Base-by-base conservation (phyloP, 1,140 invertebrate species). In the Formica selysi region DNA sequence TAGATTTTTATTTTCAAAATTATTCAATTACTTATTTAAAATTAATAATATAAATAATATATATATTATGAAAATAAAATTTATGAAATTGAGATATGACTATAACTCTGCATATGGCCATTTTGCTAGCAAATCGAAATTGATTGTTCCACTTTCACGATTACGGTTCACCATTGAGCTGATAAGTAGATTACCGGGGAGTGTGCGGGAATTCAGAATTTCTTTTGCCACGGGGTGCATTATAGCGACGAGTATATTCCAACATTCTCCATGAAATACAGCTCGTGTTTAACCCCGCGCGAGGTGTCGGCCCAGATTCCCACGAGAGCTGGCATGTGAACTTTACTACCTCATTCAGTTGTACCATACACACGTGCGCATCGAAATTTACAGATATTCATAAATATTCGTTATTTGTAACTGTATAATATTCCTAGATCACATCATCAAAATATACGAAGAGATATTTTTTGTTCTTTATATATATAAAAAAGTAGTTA, bases 361-460 rank as follows among this genome's bases (percentile, higher is more conserved):
- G 19, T 61, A 73, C 54, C 68, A 26, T 13, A 19, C 48, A 51
- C 54, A 61, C 44, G 54, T 29, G 68, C 54, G 41, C 26, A 22
- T 57, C 57, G 32, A 70, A 79, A 80, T 80, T 70, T 80, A 80
- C 64, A 80, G 64, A 80, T 80, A 80, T 80, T 80, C 76, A 80
- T 80, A 80, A 80, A 80, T 80, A 80, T 68, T 70, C 44, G 76
- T 80, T 80, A 80, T 80, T 80, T 80, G 16, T 51, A 54, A 22
- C 26, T 70, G 26, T 41, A 57, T 67, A 22, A 79, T 16, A 67
- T 41, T 57, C 19, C 44, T 51, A n/a, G 48, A 80, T 80, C 54
- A 7, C 36, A 38, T 80, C 57, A 41, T 22, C 22, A 65, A 78
- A 76, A 62, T 13, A n/a, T 57, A 51, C 3, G 44, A 26, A 41